Evolutionary conservation across 1,140 invertebrate genomes (phyloP), one percentile per base, ranked within the genome.

Genomic region (Zeugodacus cucurbitae): DNA sequence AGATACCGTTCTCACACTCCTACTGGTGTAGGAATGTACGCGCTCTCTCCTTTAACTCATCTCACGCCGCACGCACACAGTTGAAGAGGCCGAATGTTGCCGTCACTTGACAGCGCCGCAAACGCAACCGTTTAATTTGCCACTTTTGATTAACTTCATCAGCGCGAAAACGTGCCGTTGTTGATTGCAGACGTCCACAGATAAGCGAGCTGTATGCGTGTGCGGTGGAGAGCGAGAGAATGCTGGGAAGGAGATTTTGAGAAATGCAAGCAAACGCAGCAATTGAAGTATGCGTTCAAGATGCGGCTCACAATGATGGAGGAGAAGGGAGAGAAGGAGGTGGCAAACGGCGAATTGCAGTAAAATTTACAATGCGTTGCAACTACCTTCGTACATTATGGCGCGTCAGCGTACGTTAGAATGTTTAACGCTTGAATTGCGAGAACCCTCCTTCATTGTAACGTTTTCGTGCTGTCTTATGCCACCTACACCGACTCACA

Each of bases 61-160:
- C 48, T 54, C 4, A 62, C n/a, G 58, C 58, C 58, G n/a, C 58
- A 2, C 58, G 22, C n/a, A 62, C 58, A 6, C 10, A 62, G 8
- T 62, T 62, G 48, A 7, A 22, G 2, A 1, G 44, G 20, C 37
- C 2, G n/a, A 82, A 26, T 48, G 20, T 5, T 82, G 74, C 37
- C 41, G 48, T 82, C 74, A 54, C 34, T 48, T 29, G 44, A n/a
- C 41, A 82, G 22, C 22, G 34, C 74, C 74, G 44, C 74, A 82
- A 82, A 82, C 20, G 74, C 41, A 54, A 64, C 86, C 86, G 22
- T 64, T 87, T 87, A 87, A 87, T 87, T 64, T 87, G 26, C 86
- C 86, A 87, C 86, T 87, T 87, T 87, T 87, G 86, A 87, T 64
- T 58, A 87, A 87, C 86, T 87, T 87, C 86, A 87, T 87, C 86